Conservation (phyloP, 2,797 vertebrate genomes). For the Chanos chanos region DNA sequence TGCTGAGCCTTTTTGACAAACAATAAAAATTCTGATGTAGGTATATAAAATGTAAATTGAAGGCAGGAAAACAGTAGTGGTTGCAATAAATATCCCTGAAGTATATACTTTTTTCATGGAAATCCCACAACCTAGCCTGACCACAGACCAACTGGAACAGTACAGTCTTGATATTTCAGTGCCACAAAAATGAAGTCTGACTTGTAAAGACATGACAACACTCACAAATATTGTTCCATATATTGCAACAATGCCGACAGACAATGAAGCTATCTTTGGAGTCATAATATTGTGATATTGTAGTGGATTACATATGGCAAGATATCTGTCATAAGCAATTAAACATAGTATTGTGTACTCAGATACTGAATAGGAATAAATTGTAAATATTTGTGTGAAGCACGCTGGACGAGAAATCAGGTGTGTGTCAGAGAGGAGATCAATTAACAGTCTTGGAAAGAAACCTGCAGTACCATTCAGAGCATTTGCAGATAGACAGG, state of each 20-base stretch:
- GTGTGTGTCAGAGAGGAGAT: slow-evolving; percentile 50
- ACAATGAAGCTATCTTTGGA: neutral
- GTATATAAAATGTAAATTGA: slow-evolving; percentile 54
- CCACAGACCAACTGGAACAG: slow-evolving; percentile 54
- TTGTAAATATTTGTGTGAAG: slow-evolving; percentile 50
- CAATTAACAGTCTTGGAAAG: too few relatives aligned
- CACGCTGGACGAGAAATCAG: slow-evolving; percentile 47
- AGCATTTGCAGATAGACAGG: slow-evolving; percentile 56
- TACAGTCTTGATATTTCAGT: slow-evolving; percentile 51
- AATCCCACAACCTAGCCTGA: slow-evolving; percentile 48
- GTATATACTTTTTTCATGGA: slow-evolving; percentile 47
- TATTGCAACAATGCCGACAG: slow-evolving; percentile 32
- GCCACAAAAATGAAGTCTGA: slow-evolving; percentile 49
- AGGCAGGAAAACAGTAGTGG: slow-evolving; percentile 43
- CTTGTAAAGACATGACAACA: slow-evolving; percentile 36
- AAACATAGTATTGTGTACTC: slow-evolving; percentile 52
- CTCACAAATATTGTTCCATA: slow-evolving; percentile 40
- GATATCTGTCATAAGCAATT: slow-evolving; percentile 56
- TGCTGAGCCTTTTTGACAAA: slow-evolving; percentile 42
- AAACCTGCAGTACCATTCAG: slow-evolving; percentile 53
- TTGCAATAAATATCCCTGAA: slow-evolving; percentile 41
- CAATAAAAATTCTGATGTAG: slow-evolving; percentile 43
- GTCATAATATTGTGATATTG: slow-evolving; percentile 53
- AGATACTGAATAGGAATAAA: slow-evolving; percentile 54
- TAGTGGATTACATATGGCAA: slow-evolving; percentile 55